Percentiles rank a stretch among this genome's conserved stretches.
Evolutionary conservation across 2,888 invertebrate species (phyloP).

Genomic region (Epinotia demarniana): DNA sequence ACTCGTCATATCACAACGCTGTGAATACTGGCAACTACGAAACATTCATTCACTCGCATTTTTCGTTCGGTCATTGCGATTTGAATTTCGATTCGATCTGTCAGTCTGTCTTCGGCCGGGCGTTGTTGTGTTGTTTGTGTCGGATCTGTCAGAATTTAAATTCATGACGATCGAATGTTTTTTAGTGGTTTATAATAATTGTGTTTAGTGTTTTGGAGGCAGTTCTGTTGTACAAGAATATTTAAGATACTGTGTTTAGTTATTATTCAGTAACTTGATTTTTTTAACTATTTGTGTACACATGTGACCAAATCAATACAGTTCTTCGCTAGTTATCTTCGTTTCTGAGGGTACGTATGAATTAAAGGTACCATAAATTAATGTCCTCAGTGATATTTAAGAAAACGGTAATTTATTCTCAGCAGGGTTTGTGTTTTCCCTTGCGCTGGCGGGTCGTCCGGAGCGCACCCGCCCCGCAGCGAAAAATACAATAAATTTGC

Average conservation of each 20-base stretch:
- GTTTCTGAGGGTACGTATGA: constrained; percentile 74
- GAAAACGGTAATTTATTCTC: constrained; percentile 30
- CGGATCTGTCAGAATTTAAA: constrained; percentile 47
- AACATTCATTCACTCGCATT: constrained; percentile 60
- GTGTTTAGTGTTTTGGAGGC: constrained; percentile 33
- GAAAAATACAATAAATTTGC: constrained; percentile 59
- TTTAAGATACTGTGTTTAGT: constrained; percentile 50
- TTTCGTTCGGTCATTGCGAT: constrained; percentile 48
- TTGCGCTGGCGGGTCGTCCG: constrained; percentile 48
- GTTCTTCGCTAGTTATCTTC: constrained; percentile 57
- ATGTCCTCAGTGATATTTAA: constrained; percentile 26
- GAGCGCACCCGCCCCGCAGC: constrained; percentile 54
- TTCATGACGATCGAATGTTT: constrained; percentile 38
- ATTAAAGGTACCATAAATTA: constrained; percentile 60
- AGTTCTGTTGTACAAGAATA: constrained; percentile 56
- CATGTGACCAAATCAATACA: constrained; percentile 76
- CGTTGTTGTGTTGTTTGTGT: constrained; percentile 56
- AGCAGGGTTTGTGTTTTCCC: constrained; percentile 57
- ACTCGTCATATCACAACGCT: background rate
- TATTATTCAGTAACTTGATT: constrained; percentile 48
- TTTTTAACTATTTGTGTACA: constrained; percentile 65
- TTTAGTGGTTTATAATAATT: constrained; percentile 31
- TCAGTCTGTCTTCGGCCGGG: constrained; percentile 44
- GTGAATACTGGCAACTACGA: constrained; percentile 27
- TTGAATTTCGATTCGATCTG: constrained; percentile 44